Evolutionary conservation across 2,113 vertebrate species (phyloP).

Genomic region (Nanorana parkeri): DNA sequence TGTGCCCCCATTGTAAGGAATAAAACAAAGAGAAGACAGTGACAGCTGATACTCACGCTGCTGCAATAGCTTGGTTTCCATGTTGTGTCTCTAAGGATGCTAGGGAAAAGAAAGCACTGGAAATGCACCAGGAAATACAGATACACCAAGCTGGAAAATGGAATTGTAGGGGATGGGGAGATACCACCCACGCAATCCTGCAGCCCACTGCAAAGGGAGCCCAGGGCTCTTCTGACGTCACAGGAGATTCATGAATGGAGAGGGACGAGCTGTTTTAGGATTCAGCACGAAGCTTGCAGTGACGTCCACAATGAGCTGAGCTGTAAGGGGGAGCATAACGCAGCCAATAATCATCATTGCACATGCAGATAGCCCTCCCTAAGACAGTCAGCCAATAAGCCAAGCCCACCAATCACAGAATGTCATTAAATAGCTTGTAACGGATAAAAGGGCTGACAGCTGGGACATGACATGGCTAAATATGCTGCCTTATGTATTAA

Average conservation of each 20-base stretch:
- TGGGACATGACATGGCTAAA: slow-evolving; percentile 2
- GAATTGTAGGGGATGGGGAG: slow-evolving; percentile 33
- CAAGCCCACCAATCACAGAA: background rate
- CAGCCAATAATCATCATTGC: slow-evolving; percentile 24
- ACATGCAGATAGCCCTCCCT: slow-evolving; percentile 29
- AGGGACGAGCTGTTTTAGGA: slow-evolving; percentile 57
- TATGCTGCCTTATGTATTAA: background rate
- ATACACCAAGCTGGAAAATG: slow-evolving; percentile 22
- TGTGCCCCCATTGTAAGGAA: slow-evolving; percentile 24
- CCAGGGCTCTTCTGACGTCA: slow-evolving; percentile 42
- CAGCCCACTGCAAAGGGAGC: slow-evolving; percentile 56
- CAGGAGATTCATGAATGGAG: slow-evolving; percentile 57
- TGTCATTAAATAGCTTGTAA: slow-evolving; percentile 1
- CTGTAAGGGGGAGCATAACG: slow-evolving; percentile 29
- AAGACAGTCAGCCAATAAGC: slow-evolving; percentile 26
- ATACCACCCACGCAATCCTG: slow-evolving; percentile 55
- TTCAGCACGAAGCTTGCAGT: slow-evolving; percentile 48
- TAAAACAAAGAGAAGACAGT: slow-evolving; percentile 50
- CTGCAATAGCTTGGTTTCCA: slow-evolving; percentile 45
- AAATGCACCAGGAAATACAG: slow-evolving; percentile 17
- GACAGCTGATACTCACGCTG: slow-evolving; percentile 56
- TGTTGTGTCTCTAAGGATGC: slow-evolving; percentile 37
- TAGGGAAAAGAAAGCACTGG: slow-evolving; percentile 17
- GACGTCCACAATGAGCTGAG: slow-evolving; percentile 55
- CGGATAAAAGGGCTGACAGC: slow-evolving; percentile 23